Conservation (phyloP, 2,888 invertebrate species). For the Muscina levida region DNA sequence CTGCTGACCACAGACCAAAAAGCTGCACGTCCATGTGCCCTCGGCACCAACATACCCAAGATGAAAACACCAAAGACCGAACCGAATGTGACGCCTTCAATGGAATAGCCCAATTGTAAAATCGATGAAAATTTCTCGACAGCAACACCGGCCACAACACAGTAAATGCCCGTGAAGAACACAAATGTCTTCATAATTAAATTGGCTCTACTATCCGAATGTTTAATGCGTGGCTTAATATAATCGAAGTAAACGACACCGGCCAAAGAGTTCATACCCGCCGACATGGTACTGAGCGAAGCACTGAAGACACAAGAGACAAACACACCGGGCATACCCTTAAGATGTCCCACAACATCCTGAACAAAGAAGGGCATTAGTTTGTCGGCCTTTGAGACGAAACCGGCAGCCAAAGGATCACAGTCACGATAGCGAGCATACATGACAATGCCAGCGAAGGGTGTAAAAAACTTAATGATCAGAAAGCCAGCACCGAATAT, state of each 20-base stretch:
- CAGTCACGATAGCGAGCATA: slow-evolving; percentile 82
- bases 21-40: slow-evolving; percentile 81
- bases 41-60: slow-evolving; percentile 86
- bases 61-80: slow-evolving; percentile 85
- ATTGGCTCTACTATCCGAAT: slow-evolving; percentile 80
- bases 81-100: slow-evolving; percentile 82
- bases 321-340: slow-evolving; percentile 83
- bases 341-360: slow-evolving; percentile 81
- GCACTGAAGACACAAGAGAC: slow-evolving; percentile 84
- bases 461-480: slow-evolving; percentile 82
- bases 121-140: slow-evolving; percentile 81
- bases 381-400: slow-evolving; percentile 80
- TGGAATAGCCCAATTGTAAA: slow-evolving; percentile 80
- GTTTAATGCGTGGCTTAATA: slow-evolving; percentile 78
- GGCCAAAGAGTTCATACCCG: slow-evolving; percentile 81
- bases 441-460: slow-evolving; percentile 83
- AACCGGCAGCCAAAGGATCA: slow-evolving; percentile 82
- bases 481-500: slow-evolving; percentile 82
- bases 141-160: slow-evolving; percentile 81
- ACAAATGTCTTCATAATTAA: slow-evolving; percentile 80
- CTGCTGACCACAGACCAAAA: slow-evolving; percentile 70
- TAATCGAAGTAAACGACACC: slow-evolving; percentile 83
- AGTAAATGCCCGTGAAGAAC: slow-evolving; percentile 81
- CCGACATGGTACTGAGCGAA: slow-evolving; percentile 82
- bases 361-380: slow-evolving; percentile 83